phyloP scores from a whole-genome alignment of 2,113 vertebrate species.

The Varanus komodoensis region DNA sequence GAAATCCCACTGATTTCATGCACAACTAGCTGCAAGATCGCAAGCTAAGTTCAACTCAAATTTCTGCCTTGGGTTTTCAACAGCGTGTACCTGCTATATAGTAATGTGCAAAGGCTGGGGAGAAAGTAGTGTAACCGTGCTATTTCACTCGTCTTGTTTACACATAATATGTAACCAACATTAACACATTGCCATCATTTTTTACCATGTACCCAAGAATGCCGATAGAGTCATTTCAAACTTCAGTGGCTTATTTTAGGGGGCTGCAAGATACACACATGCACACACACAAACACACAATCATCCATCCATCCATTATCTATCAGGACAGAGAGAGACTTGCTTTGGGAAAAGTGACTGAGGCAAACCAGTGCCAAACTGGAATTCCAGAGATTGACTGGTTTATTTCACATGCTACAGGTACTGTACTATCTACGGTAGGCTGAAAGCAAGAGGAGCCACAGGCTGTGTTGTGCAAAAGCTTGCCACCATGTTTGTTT shows the following conservation, averaged over 20 bases:
- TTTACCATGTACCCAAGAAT: background rate
- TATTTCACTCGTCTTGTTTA: background rate
- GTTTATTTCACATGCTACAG: no score
- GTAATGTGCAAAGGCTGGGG: background rate
- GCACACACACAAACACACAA: no score
- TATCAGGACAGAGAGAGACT: no score
- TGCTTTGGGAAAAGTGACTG: background rate
- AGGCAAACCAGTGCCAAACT: background rate
- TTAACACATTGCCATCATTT: background rate
- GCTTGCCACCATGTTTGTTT: no score
- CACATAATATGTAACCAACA: no score
- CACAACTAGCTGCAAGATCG: background rate
- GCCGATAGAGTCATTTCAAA: no score
- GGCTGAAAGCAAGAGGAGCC: no score
- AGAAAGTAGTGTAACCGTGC: background rate
- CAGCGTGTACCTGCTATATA: background rate
- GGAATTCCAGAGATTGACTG: no score
- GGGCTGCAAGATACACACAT: background rate
- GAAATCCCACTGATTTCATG: constrained; percentile 19
- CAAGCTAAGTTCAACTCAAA: background rate
- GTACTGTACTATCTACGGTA: no score
- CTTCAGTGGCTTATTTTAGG: background rate
- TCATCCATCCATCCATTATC: no score
- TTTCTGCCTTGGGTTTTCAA: background rate
- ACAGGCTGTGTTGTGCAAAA: no score